Evolutionary conservation across 2,797 vertebrate genomes (phyloP), one percentile per base, ranked within the genome.

Genomic region (Sebastes diaconus): DNA sequence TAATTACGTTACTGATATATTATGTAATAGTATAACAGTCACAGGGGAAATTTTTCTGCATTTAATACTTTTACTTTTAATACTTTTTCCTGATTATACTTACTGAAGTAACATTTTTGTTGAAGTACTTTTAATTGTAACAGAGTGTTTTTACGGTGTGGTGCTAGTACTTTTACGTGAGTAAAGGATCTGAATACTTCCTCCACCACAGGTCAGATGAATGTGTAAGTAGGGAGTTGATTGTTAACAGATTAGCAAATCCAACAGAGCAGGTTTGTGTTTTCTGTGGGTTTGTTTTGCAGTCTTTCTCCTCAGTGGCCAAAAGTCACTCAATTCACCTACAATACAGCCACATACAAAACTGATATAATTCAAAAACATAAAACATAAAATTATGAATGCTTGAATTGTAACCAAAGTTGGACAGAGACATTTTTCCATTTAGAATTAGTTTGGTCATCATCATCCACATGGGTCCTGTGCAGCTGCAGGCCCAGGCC

Each of bases 1-100:
- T 42, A 42, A 42, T 42, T 42, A 1, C 3, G 6, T 42, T 16
- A 42, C 0, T 42, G 0, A 42, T 42, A 42, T 42, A 42, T 0
- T 42, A 14, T 42, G 2, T 42, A 1, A 42, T 42, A 42, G 39
- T 42, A 42, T 42, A 42, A 42, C 39, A 42, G 39, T 42, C 14
- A 18, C 39, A 42, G 14, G 39, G 14, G 27, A 10, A 0, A 60
- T 27, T n/a, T 60, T 20, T 29, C 25, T 59, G 3, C 14, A 27
- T 59, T 25, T 25, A 27, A 7, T 18, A 59, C 57, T 32, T 61
- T 61, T 20, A 32, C 18, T 61, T 61, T 12, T n/a, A 61, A 61
- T 61, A 8, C 11, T 34, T 34, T n/a, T 6, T 36, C 34, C 29
- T 14, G 11, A 64, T 64, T 64, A 13, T 7, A 27, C 27, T 29